Evolutionary conservation across 2,888 invertebrate genomes (phyloP).

Genomic region (Oegoconia quadripuncta): DNA sequence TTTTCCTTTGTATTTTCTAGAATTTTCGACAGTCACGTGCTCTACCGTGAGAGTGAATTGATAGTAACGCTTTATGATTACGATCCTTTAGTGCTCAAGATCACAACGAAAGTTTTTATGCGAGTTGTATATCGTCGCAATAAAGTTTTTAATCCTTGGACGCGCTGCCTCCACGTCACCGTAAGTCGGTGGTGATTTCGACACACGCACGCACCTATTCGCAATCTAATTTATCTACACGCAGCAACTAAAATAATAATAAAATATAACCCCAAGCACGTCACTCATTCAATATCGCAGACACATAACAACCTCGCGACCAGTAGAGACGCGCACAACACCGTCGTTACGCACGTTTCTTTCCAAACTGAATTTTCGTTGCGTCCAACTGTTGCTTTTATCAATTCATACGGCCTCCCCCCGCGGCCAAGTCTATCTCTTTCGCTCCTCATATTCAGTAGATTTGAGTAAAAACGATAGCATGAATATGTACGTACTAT

Average conservation of each 20-base stretch:
- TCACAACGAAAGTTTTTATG: slow-evolving; percentile 60
- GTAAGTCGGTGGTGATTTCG: slow-evolving; percentile 40
- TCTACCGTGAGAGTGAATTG: slow-evolving; percentile 39
- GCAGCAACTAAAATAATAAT: slow-evolving; percentile 36
- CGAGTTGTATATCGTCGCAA: slow-evolving; percentile 61
- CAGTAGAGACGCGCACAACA: slow-evolving; percentile 38
- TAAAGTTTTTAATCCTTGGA: slow-evolving; percentile 64
- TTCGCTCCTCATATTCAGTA: slow-evolving; percentile 38
- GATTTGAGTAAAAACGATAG: slow-evolving; percentile 49
- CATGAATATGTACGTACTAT: slow-evolving; percentile 34
- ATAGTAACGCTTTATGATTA: slow-evolving; percentile 50
- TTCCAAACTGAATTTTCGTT: slow-evolving; percentile 70
- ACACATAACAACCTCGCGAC: slow-evolving; percentile 68
- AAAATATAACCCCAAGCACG: slow-evolving; percentile 45
- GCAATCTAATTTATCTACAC: slow-evolving; percentile 17
- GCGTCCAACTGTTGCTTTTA: slow-evolving; percentile 74
- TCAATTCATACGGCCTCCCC: slow-evolving; percentile 66
- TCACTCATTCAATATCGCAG: slow-evolving; percentile 60
- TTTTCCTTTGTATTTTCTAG: slow-evolving; percentile 54
- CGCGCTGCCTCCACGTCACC: slow-evolving; percentile 69
- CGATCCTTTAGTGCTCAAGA: slow-evolving; percentile 43
- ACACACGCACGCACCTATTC: slow-evolving; percentile 33
- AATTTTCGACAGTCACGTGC: slow-evolving; percentile 67
- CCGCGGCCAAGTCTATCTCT: slow-evolving; percentile 48
- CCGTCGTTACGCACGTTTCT: slow-evolving; percentile 51